Evolutionary conservation across 1,140 invertebrate genomes (phyloP).

Genomic region (Glomeris maerens): DNA sequence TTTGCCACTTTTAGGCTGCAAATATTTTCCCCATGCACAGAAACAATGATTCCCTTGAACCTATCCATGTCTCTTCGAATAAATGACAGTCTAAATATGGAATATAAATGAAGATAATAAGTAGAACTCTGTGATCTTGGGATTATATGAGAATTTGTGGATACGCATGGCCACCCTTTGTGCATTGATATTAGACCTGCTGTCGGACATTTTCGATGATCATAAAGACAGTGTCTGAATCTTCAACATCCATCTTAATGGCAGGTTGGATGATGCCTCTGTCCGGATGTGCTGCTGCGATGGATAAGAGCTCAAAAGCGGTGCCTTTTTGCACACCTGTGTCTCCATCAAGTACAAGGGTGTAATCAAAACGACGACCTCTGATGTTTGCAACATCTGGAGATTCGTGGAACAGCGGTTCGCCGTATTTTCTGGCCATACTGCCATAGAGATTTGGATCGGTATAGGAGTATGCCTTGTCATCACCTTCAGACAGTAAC

Average conservation of each 20-base stretch:
- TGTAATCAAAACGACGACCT: constrained; percentile 25
- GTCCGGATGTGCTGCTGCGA: constrained; percentile 26
- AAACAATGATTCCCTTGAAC: no score
- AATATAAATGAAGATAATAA: no score
- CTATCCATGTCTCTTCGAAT: no score
- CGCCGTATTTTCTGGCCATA: constrained; percentile 18
- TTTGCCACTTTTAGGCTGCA: no score
- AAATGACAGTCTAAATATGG: no score
- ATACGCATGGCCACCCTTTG: no score
- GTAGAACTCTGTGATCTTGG: no score
- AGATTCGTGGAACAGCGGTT: constrained; percentile 23
- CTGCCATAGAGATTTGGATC: constrained; percentile 22
- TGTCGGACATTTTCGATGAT: constrained; percentile 24
- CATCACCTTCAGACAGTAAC: constrained; percentile 24
- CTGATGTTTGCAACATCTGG: constrained; percentile 24
- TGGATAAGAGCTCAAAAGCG: constrained; percentile 22
- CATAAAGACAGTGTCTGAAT: constrained; percentile 26
- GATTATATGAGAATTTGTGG: no score
- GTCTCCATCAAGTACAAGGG: constrained; percentile 26
- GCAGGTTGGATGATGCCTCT: constrained; percentile 26
- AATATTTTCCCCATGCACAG: no score
- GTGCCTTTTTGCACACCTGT: constrained; percentile 22
- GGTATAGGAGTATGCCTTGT: constrained; percentile 23
- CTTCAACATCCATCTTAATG: constrained; percentile 22
- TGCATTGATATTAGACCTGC: no score